A percentile compares a stretch with the other conserved stretches of the same genome.
phyloP scores from a whole-genome alignment of 2,888 invertebrate genomes.

The Ornithoptera priamus region DNA sequence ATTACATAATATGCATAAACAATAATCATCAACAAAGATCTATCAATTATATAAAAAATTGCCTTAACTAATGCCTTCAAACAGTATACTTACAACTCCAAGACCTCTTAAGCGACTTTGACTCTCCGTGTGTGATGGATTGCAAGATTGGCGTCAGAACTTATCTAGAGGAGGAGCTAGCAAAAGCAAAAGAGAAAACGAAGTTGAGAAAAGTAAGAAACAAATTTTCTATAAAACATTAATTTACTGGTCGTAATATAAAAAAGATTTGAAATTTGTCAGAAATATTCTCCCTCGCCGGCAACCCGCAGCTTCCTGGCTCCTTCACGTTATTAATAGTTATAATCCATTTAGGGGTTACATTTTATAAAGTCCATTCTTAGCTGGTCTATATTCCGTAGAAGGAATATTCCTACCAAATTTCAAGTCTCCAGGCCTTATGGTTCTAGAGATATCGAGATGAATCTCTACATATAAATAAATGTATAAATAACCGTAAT shows the following conservation, averaged over 20 bases:
- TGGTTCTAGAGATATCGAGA: too few species aligned
- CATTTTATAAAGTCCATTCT: too few species aligned
- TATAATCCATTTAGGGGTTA: too few species aligned
- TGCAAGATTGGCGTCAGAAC: conserved; percentile 97
- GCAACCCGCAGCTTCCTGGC: too few species aligned
- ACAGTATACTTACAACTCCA: conserved; percentile 92
- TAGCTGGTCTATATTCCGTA: too few species aligned
- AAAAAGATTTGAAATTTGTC: too few species aligned
- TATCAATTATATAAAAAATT: background rate
- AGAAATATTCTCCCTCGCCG: too few species aligned
- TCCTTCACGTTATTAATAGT: too few species aligned
- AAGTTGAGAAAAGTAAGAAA: conserved; percentile 89
- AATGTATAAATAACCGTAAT: too few species aligned
- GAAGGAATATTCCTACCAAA: too few species aligned
- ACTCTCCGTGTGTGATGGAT: conserved; percentile 97
- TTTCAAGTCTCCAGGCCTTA: too few species aligned
- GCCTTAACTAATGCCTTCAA: conserved; percentile 52
- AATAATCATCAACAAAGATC: background rate
- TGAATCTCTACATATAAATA: too few species aligned
- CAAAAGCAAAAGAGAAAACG: conserved; percentile 96
- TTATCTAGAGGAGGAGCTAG: conserved; percentile 95
- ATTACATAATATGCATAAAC: background rate
- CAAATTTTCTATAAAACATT: background rate
- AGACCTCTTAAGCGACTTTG: conserved; percentile 94
- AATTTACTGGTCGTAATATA: background rate